These are phyloP conservation scores for Leucoma salicis DNA, from an alignment of 2,888 invertebrate species.

Conservation along the genomic window DNA sequence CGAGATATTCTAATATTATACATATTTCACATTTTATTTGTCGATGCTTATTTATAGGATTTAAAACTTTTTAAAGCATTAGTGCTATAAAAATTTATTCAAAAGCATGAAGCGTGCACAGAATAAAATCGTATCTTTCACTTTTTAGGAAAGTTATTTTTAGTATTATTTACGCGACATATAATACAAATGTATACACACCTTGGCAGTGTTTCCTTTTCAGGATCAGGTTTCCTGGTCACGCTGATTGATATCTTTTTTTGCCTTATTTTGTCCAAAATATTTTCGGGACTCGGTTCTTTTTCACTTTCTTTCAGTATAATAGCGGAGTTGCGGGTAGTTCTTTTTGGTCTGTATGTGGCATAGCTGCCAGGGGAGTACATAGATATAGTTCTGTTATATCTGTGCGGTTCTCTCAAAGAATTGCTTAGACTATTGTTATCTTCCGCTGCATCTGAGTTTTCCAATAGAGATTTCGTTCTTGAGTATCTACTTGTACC, in stretches of 20 bases:
- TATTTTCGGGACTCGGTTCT: slow-evolving; percentile 76
- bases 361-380: slow-evolving; percentile 77
- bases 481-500: slow-evolving; percentile 66
- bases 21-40: slow-evolving; percentile 39
- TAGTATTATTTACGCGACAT: slow-evolving; percentile 73
- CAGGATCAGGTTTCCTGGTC: slow-evolving; percentile 69
- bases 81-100: slow-evolving; percentile 73
- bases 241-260: slow-evolving; percentile 75
- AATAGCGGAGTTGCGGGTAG: slow-evolving; percentile 75
- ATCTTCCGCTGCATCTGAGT: slow-evolving; percentile 60
- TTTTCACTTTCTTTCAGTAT: slow-evolving; percentile 77
- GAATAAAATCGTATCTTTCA: slow-evolving; percentile 63
- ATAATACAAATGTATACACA: slow-evolving; percentile 67
- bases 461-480: slow-evolving; percentile 73
- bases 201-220: slow-evolving; percentile 71
- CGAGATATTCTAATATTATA: slow-evolving; percentile 35
- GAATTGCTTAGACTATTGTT: slow-evolving; percentile 49
- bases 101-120: slow-evolving; percentile 80
- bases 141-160: slow-evolving; percentile 71
- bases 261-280: slow-evolving; percentile 76
- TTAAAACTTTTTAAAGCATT: slow-evolving; percentile 68
- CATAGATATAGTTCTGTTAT: slow-evolving; percentile 73
- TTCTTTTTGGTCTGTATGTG: slow-evolving; percentile 75
- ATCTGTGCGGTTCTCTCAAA: slow-evolving; percentile 66
- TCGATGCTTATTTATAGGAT: slow-evolving; percentile 48